Evolutionary conservation across 2,888 invertebrate genomes (phyloP), one percentile per base, ranked within the genome.

Genomic region (Lutraria lutraria): DNA sequence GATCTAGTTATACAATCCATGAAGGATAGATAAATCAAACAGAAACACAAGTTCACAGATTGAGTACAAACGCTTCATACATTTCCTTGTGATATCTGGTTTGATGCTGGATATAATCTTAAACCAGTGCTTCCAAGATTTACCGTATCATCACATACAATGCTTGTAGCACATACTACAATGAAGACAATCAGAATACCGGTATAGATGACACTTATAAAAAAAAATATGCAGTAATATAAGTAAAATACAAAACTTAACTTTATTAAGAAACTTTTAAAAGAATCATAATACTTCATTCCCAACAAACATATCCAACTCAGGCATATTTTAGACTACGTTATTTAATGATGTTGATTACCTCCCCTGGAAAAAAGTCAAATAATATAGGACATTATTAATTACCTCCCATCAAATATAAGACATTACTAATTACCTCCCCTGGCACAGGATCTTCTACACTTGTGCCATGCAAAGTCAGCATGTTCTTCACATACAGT

Each of bases 391-490:
- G 8, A 43, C 43, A 43, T 2, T 43, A 43, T 43, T 43, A 43
- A 43, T 43, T 43, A 80, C 80, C 80, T 52, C 52, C 80, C n/a
- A n/a, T n/a, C n/a, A n/a, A n/a, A n/a, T n/a, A n/a, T n/a, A n/a
- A n/a, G n/a, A n/a, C n/a, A n/a, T n/a, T n/a, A n/a, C n/a, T n/a
- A 68, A 10, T 68, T 79, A 80, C 80, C 80, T 52, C 52, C 80
- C n/a, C 43, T 80, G 16, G 80, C 80, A 80, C 80, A 80, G 13
- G 80, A 43, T 80, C 31, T 43, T 80, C 80, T 80, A n/a, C 80
- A 80, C 2, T 19, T 43, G 19, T 80, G 80, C 80, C 80, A 80
- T 43, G 80, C 80, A 43, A 52, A 80, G n/a, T 80, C 80, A 31
- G 8, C 52, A n/a, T 53, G 13, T 25, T 21, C 29, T 52, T 52